phyloP scores from a whole-genome alignment of 2,888 invertebrate species.

The Sminthurinus aureus region DNA sequence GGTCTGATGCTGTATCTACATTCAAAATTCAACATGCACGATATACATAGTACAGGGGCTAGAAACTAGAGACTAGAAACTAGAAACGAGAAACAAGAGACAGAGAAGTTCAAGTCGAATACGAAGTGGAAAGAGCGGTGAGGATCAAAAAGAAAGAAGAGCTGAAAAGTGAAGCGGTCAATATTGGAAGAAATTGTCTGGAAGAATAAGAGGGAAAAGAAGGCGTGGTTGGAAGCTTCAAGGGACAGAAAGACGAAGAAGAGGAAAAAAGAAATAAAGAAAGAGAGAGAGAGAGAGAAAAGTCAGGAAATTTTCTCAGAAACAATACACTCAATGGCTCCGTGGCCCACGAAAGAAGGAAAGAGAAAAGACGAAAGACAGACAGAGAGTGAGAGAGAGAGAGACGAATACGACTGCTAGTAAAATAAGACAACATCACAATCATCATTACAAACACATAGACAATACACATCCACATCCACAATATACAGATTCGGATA shows the following conservation, averaged over 20 bases:
- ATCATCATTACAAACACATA: slow-evolving; percentile 14
- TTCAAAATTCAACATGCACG: too few species aligned
- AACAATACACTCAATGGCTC: slow-evolving; percentile 50
- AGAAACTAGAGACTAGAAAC: too few species aligned
- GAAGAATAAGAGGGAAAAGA: slow-evolving; percentile 58
- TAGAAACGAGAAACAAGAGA: too few species aligned
- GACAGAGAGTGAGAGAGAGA: slow-evolving; percentile 1
- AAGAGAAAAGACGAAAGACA: too few species aligned
- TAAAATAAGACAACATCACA: slow-evolving; percentile 27
- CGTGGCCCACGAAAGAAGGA: slow-evolving; percentile 16
- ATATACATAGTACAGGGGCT: too few species aligned
- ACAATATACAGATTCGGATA: background rate
- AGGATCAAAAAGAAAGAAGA: slow-evolving; percentile 34
- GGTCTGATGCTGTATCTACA: too few species aligned
- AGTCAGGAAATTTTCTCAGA: slow-evolving; percentile 58
- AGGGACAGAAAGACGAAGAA: slow-evolving; percentile 47
- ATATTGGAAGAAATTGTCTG: slow-evolving; percentile 57
- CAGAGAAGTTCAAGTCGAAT: background rate
- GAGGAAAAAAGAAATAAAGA: slow-evolving; percentile 46
- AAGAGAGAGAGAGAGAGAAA: slow-evolving; percentile 50
- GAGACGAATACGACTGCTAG: slow-evolving; percentile 22
- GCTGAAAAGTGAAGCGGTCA: slow-evolving; percentile 51
- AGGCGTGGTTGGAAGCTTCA: slow-evolving; percentile 57
- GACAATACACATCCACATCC: background rate
- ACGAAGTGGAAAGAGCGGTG: slow-evolving; percentile 20